These are phyloP conservation scores for Cygnus olor DNA, from an alignment of 2,797 vertebrate genomes.

Conservation along the genomic window DNA sequence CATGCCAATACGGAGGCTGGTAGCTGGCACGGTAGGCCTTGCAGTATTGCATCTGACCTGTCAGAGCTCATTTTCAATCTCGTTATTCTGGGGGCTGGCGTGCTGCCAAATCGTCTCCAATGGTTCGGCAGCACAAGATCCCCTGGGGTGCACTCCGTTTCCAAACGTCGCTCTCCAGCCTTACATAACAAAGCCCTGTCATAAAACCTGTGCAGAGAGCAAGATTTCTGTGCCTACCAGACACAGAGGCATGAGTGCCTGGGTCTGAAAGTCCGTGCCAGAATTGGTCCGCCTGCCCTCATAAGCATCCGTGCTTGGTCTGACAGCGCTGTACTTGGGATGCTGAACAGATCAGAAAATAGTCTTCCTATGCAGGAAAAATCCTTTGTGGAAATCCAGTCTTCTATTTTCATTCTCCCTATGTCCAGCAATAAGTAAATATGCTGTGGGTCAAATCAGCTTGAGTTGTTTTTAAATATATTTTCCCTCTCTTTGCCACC, in stretches of 20 bases:
- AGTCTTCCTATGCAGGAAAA: not conserved
- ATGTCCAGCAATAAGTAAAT: not conserved
- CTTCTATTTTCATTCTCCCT: not conserved
- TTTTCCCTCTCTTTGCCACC: not conserved
- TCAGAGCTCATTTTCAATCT: not conserved
- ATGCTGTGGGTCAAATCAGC: not conserved
- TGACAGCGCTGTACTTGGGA: not conserved
- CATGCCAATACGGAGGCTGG: rapidly evolving
- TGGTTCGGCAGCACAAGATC: not conserved
- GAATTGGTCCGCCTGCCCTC: not conserved
- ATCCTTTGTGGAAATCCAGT: not conserved
- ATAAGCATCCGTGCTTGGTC: not conserved
- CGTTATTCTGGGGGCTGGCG: not conserved
- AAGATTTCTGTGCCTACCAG: not conserved
- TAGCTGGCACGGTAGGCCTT: not conserved
- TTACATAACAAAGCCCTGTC: not conserved
- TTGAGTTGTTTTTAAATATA: not conserved
- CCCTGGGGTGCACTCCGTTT: not conserved
- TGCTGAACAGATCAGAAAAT: not conserved
- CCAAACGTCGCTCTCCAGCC: not conserved
- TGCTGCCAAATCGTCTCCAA: not conserved
- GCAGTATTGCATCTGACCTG: not conserved
- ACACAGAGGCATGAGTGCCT: not conserved
- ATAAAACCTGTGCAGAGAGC: not conserved
- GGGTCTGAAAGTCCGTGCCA: not conserved